Evolutionary conservation across 2,113 vertebrate species (phyloP).

Genomic region (Spea bombifrons): DNA sequence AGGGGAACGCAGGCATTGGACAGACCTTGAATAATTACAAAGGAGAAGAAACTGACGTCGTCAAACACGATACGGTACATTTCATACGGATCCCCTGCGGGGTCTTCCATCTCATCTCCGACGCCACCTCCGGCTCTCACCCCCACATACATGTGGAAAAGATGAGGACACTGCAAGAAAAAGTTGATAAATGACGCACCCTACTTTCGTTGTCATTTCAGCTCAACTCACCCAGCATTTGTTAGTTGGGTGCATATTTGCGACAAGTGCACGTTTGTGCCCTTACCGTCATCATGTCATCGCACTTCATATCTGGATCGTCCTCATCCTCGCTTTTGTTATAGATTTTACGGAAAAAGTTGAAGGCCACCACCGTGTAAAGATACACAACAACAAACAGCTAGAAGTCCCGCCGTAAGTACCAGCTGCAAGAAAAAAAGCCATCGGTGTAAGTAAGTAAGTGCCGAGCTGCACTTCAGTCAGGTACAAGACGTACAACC

Average conservation of each 20-base stretch:
- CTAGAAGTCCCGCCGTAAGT: conserved; percentile 89
- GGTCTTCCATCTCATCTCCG: conserved; percentile 97
- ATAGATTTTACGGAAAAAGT: conserved; percentile 99
- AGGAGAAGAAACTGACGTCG: conserved; percentile 99
- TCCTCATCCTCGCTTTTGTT: conserved; percentile 95
- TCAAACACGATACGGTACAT: conserved; percentile 97
- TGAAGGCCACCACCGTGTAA: too few relatives aligned
- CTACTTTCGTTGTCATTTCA: too few relatives aligned
- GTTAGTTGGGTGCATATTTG: neutral
- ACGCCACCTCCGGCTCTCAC: conserved; percentile 95
- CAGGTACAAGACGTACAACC: too few relatives aligned
- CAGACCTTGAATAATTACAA: conserved; percentile 96
- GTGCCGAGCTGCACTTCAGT: too few relatives aligned
- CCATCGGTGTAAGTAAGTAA: neutral
- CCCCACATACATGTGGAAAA: conserved; percentile 98
- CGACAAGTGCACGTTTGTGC: too few relatives aligned
- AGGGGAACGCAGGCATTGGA: too few relatives aligned
- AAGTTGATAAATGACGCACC: neutral
- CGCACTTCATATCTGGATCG: conserved; percentile 96
- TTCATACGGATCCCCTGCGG: conserved; percentile 94
- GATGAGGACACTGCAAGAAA: conserved; percentile 80
- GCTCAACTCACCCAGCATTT: too few relatives aligned
- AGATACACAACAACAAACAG: conserved; percentile 96
- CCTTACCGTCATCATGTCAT: conserved; percentile 97
- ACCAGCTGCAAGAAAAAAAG: conserved; percentile 71